Evolutionary conservation across 53 echinoderm and acorn worm genomes (phyloP).

Genomic region (Temnopleurus reevesii): DNA sequence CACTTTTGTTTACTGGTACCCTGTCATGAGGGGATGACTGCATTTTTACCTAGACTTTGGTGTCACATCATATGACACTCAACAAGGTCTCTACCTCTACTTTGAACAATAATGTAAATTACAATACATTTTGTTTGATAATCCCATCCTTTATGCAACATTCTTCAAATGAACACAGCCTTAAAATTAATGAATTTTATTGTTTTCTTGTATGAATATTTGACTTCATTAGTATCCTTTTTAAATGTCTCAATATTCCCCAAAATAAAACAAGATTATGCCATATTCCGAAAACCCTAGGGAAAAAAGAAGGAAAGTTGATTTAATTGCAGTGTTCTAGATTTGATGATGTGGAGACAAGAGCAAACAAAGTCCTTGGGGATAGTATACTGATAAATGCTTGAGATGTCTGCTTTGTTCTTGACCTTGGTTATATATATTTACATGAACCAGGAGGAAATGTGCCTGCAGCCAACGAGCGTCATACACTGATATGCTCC

Average conservation of each 20-base stretch:
- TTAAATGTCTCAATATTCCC: background rate
- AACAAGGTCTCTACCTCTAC: no score
- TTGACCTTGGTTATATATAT: slow-evolving; percentile 8
- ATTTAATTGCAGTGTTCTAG: background rate
- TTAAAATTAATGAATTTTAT: no score
- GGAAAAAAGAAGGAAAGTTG: background rate
- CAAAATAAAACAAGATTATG: background rate
- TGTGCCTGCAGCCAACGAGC: background rate
- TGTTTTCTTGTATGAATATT: no score
- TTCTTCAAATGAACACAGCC: no score
- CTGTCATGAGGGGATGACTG: no score
- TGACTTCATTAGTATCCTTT: background rate
- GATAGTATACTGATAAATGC: slow-evolving; percentile 11
- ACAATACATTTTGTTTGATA: no score
- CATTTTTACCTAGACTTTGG: no score
- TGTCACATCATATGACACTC: no score
- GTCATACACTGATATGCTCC: background rate
- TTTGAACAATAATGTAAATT: no score
- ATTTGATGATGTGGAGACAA: slow-evolving; percentile 9
- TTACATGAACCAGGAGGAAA: background rate
- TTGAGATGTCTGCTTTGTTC: slow-evolving; percentile 15
- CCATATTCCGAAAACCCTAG: slow-evolving; percentile 20
- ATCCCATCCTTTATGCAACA: no score
- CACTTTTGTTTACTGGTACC: no score
- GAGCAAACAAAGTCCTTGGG: background rate